Base-by-base conservation (phyloP, 2,113 vertebrate genomes). In the Saccopteryx leptura region DNA sequence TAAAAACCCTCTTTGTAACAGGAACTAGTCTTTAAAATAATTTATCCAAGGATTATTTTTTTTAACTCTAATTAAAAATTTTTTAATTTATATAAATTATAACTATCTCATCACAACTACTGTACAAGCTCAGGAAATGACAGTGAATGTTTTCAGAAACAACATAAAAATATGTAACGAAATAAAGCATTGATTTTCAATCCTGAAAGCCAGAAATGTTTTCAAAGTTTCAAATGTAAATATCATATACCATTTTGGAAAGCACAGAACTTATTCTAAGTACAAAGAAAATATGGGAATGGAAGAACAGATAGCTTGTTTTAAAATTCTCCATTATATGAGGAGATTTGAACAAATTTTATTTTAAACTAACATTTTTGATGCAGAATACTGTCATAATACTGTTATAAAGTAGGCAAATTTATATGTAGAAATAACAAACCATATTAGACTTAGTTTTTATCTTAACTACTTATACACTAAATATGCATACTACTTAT, bases 51-150 rank as follows among this genome's bases (percentile, higher is more conserved):
- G 21, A 88, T n/a, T 91, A 63, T 69, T 75, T 48, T 90, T 85
- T 65, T 56, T 58, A 76, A 6, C 3, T 63, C 10, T 50, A 58
- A 69, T 46, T 90, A 48, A 39, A 78, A 78, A 88, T 31, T 50
- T 61, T 48, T 61, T 28, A 63, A 61, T 66, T 85, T 76, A 83
- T 1, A 86, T 33, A 65, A 88, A 90, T 81, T 28, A 24, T 52
- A 88, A 93, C 60, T 90, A 58, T 90, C 81, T 96, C 60, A 91
- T 94, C 71, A 90, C 21, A 88, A 26, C 23, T 88, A 60, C 7
- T 54, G 18, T 50, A 72, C 4, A 90, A 88, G 12, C 39, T 72
- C 31, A 85, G 19, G 28, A 26, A 86, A 63, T 68, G 15, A 94
- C 23, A 96, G 24, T 26, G 23, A 92, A 72, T 33, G 33, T 85